Percentiles rank a stretch among this genome's conserved stretches.
phyloP scores from a whole-genome alignment of 2,797 vertebrate genomes.

The Brachymystax lenok region DNA sequence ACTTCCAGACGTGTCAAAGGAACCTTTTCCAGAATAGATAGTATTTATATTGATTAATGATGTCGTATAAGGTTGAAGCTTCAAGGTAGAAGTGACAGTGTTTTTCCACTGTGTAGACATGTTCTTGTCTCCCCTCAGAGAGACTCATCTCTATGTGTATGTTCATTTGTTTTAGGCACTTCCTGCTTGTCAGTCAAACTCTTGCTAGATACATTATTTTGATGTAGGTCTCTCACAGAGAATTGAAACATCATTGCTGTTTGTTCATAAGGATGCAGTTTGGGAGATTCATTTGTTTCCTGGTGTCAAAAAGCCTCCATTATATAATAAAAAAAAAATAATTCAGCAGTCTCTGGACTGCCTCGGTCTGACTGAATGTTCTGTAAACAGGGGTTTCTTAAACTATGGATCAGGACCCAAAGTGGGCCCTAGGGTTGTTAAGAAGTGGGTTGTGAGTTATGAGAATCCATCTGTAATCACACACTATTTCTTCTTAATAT shows the following conservation, averaged over 20 bases:
- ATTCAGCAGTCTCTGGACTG: conserved; percentile 13
- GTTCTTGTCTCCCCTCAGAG: conserved; percentile 9
- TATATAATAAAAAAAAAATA: conserved; percentile 11
- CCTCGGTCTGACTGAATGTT: conserved; percentile 56
- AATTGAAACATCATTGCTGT: conserved; percentile 13
- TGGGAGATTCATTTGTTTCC: conserved; percentile 44
- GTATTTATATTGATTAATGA: conserved; percentile 19
- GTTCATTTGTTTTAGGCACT: conserved; percentile 59
- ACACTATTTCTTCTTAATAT: too few relatives aligned
- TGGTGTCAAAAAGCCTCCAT: conserved; percentile 37
- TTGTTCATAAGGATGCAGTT: conserved; percentile 11
- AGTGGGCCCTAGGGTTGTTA: too few relatives aligned
- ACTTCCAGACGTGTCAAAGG: not conserved
- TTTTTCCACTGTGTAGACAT: not conserved
- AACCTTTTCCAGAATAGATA: not conserved
- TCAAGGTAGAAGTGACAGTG: not conserved
- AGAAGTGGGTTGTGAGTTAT: too few relatives aligned
- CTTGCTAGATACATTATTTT: conserved; percentile 12
- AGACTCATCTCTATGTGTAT: too few relatives aligned
- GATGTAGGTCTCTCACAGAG: conserved; percentile 12
- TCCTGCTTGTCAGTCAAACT: conserved; percentile 44
- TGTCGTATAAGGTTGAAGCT: not conserved
- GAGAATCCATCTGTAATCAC: too few relatives aligned
- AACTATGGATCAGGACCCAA: too few relatives aligned
- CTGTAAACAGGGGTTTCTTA: conserved; percentile 13